A percentile compares a stretch with the other conserved stretches of the same genome.
Conservation (phyloP, 2,797 vertebrate genomes). For the Limosa lapponica region DNA sequence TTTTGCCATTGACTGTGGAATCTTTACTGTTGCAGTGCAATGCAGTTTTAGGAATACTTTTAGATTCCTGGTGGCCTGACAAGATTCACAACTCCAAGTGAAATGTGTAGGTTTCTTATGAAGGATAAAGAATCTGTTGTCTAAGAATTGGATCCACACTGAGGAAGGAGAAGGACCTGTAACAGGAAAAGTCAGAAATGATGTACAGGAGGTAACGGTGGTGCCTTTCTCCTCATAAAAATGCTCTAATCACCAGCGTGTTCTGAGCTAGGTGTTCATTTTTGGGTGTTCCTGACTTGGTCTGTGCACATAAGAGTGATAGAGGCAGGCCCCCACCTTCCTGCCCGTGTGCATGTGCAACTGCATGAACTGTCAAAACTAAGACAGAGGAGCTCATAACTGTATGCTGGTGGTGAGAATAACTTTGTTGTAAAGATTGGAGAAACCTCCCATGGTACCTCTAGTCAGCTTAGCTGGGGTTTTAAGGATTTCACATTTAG, state of each 20-base stretch:
- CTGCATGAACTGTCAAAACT: background rate
- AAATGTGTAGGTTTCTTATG: background rate
- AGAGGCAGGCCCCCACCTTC: background rate
- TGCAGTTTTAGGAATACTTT: background rate
- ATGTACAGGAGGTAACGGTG: accelerated
- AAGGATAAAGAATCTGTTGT: background rate
- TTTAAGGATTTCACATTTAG: background rate
- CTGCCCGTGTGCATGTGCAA: background rate
- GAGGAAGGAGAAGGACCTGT: background rate
- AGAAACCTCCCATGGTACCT: background rate
- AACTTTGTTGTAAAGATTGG: background rate
- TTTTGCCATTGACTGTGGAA: background rate
- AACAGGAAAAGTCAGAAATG: background rate
- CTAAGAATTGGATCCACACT: background rate
- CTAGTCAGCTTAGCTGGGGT: background rate
- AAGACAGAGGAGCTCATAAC: background rate
- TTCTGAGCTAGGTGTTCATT: background rate
- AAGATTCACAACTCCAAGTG: background rate
- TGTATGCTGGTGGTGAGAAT: accelerated
- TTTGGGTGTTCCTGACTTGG: background rate
- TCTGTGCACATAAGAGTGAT: accelerated
- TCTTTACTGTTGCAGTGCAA: background rate
- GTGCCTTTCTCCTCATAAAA: background rate
- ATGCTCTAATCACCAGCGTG: background rate
- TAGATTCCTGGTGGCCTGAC: background rate